Conservation (phyloP, 2,797 vertebrate genomes). For the Protosalanx chinensis region DNA sequence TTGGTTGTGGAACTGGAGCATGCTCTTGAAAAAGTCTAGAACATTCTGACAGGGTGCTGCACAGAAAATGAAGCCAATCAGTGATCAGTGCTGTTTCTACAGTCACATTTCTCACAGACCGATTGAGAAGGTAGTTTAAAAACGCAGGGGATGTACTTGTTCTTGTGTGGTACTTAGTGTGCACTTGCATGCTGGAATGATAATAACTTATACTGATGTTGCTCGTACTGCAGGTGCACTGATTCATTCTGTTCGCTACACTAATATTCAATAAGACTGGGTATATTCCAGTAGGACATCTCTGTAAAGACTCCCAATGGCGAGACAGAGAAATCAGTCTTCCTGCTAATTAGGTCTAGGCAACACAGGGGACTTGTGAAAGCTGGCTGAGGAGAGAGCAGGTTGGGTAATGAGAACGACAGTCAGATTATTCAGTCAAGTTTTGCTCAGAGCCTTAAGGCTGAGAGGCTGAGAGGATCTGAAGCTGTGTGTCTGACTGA, state of each 20-base stretch:
- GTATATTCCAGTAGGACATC: background rate
- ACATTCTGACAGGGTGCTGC: conserved; percentile 95
- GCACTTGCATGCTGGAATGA: background rate
- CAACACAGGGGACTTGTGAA: conserved; percentile 23
- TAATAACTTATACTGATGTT: background rate
- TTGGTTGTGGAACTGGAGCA: conserved; percentile 95
- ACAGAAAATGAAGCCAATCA: conserved; percentile 46
- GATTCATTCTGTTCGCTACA: background rate
- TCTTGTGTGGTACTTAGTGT: background rate
- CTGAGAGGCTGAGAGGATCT: background rate
- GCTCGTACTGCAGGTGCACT: background rate
- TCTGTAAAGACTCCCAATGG: background rate
- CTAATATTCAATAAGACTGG: background rate
- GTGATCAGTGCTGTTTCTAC: conserved; percentile 17
- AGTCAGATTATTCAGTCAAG: background rate
- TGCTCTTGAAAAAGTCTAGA: conserved; percentile 93
- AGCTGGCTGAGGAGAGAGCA: conserved; percentile 30
- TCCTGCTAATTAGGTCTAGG: conserved; percentile 28
- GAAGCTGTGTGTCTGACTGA: background rate
- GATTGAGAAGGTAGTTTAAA: background rate
- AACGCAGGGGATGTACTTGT: background rate
- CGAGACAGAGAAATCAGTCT: background rate
- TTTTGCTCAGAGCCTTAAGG: background rate
- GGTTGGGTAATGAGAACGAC: background rate
- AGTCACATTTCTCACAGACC: background rate